A percentile compares a stretch with the other conserved stretches of the same genome.
Conservation (phyloP, 2,888 invertebrate genomes). For the Mycalesis mineus region DNA sequence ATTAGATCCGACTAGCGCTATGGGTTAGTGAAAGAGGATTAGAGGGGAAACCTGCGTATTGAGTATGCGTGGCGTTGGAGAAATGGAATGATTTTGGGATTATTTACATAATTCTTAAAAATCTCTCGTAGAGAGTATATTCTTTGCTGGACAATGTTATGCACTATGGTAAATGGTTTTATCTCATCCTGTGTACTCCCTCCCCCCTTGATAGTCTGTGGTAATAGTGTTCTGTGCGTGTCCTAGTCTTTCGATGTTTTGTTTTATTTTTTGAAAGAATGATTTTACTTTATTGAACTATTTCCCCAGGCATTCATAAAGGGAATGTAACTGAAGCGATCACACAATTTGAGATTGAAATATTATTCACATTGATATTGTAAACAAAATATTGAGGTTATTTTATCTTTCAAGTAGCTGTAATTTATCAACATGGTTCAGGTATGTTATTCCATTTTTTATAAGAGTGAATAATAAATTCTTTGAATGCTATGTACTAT, state of each 20-base stretch:
- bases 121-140: no score
- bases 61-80: no score
- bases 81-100: no score
- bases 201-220: neutral
- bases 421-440: constrained; percentile 59
- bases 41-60: no score
- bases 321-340: neutral
- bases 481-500: no score
- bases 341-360: neutral
- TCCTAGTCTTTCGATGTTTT: constrained; percentile 16
- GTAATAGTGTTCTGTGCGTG: neutral
- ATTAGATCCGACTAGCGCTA: no score
- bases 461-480: neutral
- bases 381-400: constrained; percentile 7
- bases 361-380: neutral
- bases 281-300: constrained; percentile 8
- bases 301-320: neutral
- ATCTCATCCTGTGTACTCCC: no score
- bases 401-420: neutral
- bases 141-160: no score
- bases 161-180: no score
- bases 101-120: no score
- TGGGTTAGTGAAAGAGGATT: no score
- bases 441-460: constrained; percentile 38
- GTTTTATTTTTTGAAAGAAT: constrained; percentile 24